Base-by-base conservation (phyloP, 2,888 invertebrate species). In the Mycogona germanica region DNA sequence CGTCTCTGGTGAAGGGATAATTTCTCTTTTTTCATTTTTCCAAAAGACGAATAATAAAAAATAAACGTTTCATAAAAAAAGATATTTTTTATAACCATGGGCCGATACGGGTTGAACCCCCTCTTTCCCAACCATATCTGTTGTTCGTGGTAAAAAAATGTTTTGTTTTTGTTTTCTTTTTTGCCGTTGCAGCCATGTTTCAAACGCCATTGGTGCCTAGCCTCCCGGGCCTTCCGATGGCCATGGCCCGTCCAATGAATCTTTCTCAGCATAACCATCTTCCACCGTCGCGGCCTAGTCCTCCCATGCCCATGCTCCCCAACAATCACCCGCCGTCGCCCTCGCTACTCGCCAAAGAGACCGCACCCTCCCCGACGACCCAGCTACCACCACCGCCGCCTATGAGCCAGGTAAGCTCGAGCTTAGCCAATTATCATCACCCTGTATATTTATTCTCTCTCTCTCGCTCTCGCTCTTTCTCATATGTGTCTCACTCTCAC, bases 181-280 rank as follows among this genome's bases (percentile, higher is more conserved):
- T 25, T 55, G 19, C 45, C 29, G 47, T 53, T 53, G 14, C 56
- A 59, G 77, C 80, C 1, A 75, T 84, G 60, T 88, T 88, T 70
- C 87, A 87, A 73, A 77, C 72, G 6, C 75, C 75, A 9, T 67
- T 74, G 47, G 67, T 72, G 53, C 69, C 73, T 47, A 55, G 58
- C 51, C 44, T 63, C 59, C 59, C 62, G 32, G 58, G 58, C 58
- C 51, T 60, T 59, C 53, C 62, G 62, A 28, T 56, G 55, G 53
- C 59, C 48, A 53, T 59, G 59, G 57, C 51, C 53, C 55, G 56
- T 38, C 60, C 25, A 23, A 41, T 41, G 55, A 54, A 45, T 21
- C 29, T 55, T 35, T 51, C 53, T 51, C 53, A 56, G 32, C 54
- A 50, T 35, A 71, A 73, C 1, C 73, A 70, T 58, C 73, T 74